Percentiles rank a stretch among this genome's conserved stretches.
Evolutionary conservation across 2,888 invertebrate species (phyloP).

Genomic region (Agonopterix subpropinquella): DNA sequence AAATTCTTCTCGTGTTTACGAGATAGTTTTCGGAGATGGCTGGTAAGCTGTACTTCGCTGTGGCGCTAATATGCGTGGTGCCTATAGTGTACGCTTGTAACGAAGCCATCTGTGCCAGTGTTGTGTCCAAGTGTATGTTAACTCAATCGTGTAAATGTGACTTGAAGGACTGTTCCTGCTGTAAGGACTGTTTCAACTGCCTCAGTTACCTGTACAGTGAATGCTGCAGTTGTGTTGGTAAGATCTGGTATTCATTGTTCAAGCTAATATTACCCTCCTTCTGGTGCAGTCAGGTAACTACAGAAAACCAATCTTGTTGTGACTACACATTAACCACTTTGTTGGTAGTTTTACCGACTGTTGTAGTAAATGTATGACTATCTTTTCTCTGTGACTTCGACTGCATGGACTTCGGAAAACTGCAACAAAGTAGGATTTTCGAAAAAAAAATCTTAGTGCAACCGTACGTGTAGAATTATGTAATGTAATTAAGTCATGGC

Average conservation of each 20-base stretch:
- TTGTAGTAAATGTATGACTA: too few relatives aligned
- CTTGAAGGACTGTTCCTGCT: constrained; percentile 93
- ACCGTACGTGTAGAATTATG: too few relatives aligned
- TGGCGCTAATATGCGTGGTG: constrained; percentile 47
- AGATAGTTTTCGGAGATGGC: constrained; percentile 41
- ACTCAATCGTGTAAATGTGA: constrained; percentile 98
- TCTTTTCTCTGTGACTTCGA: too few relatives aligned
- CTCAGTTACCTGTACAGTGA: constrained; percentile 92
- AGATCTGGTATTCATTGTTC: constrained; percentile 39
- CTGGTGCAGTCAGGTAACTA: too few relatives aligned
- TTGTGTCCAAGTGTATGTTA: constrained; percentile 97
- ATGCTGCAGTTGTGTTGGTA: constrained; percentile 98
- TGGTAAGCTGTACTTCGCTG: constrained; percentile 44
- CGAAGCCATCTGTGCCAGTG: constrained; percentile 95
- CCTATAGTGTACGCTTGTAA: constrained; percentile 81
- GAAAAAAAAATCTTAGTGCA: too few relatives aligned
- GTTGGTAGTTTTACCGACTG: too few relatives aligned
- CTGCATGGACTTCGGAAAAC: too few relatives aligned
- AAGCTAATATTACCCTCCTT: background rate
- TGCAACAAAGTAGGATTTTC: too few relatives aligned
- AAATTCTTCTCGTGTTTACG: constrained; percentile 30
- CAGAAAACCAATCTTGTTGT: too few relatives aligned
- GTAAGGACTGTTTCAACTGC: constrained; percentile 94
- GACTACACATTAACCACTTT: too few relatives aligned
- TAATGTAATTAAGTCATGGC: too few relatives aligned